These are phyloP conservation scores for Xestia ashworthii DNA, from an alignment of 2,888 invertebrate species.

Conservation along the genomic window DNA sequence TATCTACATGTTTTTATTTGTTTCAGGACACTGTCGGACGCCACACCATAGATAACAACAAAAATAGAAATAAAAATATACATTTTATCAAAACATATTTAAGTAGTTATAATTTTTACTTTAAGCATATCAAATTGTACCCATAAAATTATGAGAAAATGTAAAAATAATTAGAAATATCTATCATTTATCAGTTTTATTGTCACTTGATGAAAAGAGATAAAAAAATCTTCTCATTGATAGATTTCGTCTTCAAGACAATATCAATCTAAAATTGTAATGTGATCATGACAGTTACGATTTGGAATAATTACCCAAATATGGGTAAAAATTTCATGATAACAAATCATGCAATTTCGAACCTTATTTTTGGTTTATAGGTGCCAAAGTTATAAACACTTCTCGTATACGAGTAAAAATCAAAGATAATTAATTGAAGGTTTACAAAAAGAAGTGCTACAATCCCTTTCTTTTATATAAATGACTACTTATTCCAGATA, in stretches of 20 bases:
- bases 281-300: not conserved
- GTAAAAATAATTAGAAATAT: slow-evolving; percentile 36
- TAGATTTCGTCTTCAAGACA: slow-evolving; percentile 46
- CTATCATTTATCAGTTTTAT: slow-evolving; percentile 13
- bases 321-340: not conserved
- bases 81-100: slow-evolving; percentile 47
- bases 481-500: not conserved
- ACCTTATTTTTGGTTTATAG: slow-evolving; percentile 4
- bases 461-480: not conserved
- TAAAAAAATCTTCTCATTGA: not conserved
- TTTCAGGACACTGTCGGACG: slow-evolving; percentile 87
- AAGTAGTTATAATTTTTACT: slow-evolving; percentile 66
- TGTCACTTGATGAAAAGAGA: slow-evolving; percentile 4
- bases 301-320: not conserved
- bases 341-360: not conserved
- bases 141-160: slow-evolving; percentile 36
- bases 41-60: slow-evolving; percentile 87
- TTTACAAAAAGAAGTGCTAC: not conserved
- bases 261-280: slow-evolving; percentile 49
- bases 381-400: slow-evolving; percentile 5
- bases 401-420: slow-evolving; percentile 12
- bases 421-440: not conserved
- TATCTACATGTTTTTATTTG: slow-evolving; percentile 46
- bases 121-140: slow-evolving; percentile 74
- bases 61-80: slow-evolving; percentile 59